Evolutionary conservation across 1,140 invertebrate species (phyloP), one percentile per base, ranked within the genome.

Genomic region (Aphidius ervi): DNA sequence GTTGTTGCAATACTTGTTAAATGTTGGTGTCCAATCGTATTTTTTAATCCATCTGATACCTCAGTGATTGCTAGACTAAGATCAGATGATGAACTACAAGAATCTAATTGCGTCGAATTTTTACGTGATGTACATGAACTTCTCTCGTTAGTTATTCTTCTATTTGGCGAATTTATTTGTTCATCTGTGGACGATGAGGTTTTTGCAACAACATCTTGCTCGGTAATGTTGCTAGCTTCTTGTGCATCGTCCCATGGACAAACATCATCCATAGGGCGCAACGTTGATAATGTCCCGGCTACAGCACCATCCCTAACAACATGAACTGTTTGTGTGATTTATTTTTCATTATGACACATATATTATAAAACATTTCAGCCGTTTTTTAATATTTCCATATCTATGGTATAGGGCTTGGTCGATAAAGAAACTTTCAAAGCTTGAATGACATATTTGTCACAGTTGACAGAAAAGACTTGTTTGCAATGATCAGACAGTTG

Each of bases 81-180:
- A 71, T 91, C 88, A 4, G 88, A 90, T 3, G 88, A 90, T 3
- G 88, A 90, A 69, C 83, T 84, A 61, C 78, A 82, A 10, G 82
- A 84, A 64, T 85, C 83, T 42, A 85, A 53, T 63, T 84, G 83
- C 8, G 74, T 73, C 1, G 83, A 84, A 64, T 84, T 85, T 64
- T 84, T 85, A 1, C 83, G 74, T 6, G 82, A 83, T 7, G 65
- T 64, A 16, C 67, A 59, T 23, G 65, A 61, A 55, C 66, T 64
- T 31, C 63, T 67, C 46, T 63, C 66, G 41, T 62, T 67, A 52
- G 63, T 64, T 56, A 52, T 31, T 6, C 42, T 46, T 37, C 45
- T 63, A 23, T 56, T 58, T 40, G 61, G 61, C 62, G 61, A 63
- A 23, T 57, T 55, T 46, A 59, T 23, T 58, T 58, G 52, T 58